Percentiles rank a stretch among this genome's conserved stretches.
Conservation (phyloP, 2,113 vertebrate genomes). For the Lanius collurio region DNA sequence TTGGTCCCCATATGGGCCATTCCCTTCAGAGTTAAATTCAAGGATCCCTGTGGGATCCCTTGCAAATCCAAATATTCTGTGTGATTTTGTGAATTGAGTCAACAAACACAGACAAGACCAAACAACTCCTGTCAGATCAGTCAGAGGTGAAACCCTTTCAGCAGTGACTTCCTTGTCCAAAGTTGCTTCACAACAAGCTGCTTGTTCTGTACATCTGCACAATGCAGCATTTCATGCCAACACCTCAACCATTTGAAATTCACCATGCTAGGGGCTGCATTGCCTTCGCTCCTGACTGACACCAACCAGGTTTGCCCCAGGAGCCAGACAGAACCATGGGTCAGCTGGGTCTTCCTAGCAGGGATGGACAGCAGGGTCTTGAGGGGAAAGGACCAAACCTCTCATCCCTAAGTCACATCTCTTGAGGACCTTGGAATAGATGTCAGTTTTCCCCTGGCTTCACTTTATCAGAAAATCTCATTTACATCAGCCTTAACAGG, state of each 20-base stretch:
- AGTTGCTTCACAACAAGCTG: neutral
- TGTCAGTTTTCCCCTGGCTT: neutral
- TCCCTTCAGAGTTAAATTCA: neutral
- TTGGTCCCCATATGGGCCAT: neutral
- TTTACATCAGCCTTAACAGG: neutral
- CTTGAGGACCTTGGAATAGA: neutral
- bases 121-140: neutral
- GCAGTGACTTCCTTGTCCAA: neutral
- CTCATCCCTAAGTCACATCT: neutral
- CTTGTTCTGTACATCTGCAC: neutral
- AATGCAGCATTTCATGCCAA: neutral
- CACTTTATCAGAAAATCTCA: neutral
- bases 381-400: accelerated
- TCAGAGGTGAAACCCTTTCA: neutral
- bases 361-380: neutral
- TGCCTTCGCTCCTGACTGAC: neutral
- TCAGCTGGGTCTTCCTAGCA: neutral
- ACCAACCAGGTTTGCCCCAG: accelerated
- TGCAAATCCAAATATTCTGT: neutral
- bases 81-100: neutral
- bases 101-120: neutral
- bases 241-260: neutral
- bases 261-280: neutral
- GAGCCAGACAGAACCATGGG: accelerated
- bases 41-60: neutral